These are phyloP conservation scores for Sardina pilchardus DNA, from an alignment of 2,113 vertebrate genomes.

Conservation along the genomic window DNA sequence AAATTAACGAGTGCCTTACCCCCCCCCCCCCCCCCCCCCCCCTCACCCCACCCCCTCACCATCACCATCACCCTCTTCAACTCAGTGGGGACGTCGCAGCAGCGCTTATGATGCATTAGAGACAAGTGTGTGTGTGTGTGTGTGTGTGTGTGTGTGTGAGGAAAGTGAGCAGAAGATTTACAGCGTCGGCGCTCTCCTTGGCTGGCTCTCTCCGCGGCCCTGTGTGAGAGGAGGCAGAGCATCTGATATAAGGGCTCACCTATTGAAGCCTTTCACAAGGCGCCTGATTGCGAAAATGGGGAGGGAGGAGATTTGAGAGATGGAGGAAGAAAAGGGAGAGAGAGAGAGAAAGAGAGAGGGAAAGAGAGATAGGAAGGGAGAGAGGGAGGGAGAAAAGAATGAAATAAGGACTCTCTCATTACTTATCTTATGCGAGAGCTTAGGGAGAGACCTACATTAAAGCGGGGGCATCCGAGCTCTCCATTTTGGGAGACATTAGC, in stretches of 20 bases:
- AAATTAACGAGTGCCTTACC: constrained; percentile 54
- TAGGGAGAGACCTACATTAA: neutral
- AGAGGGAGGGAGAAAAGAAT: neutral
- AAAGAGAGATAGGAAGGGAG: neutral
- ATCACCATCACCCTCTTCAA: constrained; percentile 50
- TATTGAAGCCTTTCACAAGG: constrained; percentile 40
- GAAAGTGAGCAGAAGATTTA: constrained; percentile 53
- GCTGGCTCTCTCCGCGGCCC: constrained; percentile 39
- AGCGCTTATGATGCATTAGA: constrained; percentile 59
- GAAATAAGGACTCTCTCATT: neutral
- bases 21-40: constrained; percentile 34
- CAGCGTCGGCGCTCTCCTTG: constrained; percentile 34
- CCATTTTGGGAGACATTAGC: neutral
- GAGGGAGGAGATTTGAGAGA: neutral
- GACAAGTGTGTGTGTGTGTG: constrained; percentile 1
- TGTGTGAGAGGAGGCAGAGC: constrained; percentile 37
- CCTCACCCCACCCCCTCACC: neutral
- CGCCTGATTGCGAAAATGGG: constrained; percentile 17
- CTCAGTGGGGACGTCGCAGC: constrained; percentile 32
- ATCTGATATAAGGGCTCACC: constrained; percentile 29
- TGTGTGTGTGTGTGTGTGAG: constrained; percentile 22
- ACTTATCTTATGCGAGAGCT: constrained; percentile 18
- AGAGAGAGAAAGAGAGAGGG: neutral
- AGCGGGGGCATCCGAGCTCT: neutral
- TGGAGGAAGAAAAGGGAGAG: constrained; percentile 5